Percentiles rank a stretch among this genome's conserved stretches.
Conservation (phyloP, 2,797 vertebrate species). For the Squalus acanthias region DNA sequence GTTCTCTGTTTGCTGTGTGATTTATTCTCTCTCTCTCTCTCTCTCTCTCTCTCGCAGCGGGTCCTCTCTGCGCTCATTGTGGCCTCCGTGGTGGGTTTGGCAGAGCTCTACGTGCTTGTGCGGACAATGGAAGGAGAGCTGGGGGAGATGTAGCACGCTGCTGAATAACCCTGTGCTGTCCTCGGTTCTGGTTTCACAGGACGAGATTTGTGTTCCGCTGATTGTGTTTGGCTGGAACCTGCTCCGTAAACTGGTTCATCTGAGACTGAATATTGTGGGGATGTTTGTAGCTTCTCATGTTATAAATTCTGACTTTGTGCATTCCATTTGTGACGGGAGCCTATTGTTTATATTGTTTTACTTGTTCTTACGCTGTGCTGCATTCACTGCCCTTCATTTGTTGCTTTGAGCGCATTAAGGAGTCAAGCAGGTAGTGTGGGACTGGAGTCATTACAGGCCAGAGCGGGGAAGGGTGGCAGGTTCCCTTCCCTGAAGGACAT, state of each 20-base stretch:
- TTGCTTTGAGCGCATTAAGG: background rate
- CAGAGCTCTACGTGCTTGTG: conserved; percentile 89
- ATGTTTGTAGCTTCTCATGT: background rate
- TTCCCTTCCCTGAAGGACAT: background rate
- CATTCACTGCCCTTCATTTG: background rate
- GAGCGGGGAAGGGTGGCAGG: background rate
- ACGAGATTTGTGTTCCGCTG: no score
- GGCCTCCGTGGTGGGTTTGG: conserved; percentile 87
- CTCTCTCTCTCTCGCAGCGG: conserved; percentile 50
- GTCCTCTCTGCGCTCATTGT: conserved; percentile 79
- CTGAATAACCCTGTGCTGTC: background rate
- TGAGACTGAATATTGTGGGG: conserved; percentile 1
- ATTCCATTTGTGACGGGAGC: background rate
- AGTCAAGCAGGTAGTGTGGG: background rate
- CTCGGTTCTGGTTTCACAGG: background rate
- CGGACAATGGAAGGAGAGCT: conserved; percentile 86
- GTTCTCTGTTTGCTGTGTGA: background rate
- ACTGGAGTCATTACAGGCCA: background rate
- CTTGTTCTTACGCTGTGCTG: background rate
- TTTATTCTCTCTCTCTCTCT: no score
- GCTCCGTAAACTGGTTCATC: background rate
- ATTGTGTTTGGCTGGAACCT: background rate
- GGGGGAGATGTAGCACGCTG: conserved; percentile 67
- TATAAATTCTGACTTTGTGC: background rate
- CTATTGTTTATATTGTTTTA: background rate